Evolutionary conservation across 2,797 vertebrate genomes (phyloP), one percentile per base, ranked within the genome.

Genomic region (Pelobates cultripes): DNA sequence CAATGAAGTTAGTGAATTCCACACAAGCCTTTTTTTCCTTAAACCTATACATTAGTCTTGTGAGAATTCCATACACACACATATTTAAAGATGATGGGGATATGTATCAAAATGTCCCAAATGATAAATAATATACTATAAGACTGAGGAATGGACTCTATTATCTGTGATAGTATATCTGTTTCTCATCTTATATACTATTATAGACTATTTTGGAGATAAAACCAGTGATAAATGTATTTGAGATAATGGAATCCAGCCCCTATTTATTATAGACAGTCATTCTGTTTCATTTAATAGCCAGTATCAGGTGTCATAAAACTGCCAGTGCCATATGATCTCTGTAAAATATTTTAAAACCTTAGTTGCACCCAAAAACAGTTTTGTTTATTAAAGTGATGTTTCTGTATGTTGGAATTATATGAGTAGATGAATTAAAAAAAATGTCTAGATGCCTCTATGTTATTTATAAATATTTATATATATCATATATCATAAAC

Each of bases 31-130:
- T 51, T 51, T 51, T 51, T 51, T 3, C 13, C 57, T 64, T 64
- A n/a, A 64, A 41, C n/a, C 28, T 40, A 64, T 64, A 7, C 57
- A 75, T 74, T 63, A 75, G 42, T 64, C 57, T 45, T 57, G 41
- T 64, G 55, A 61, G 57, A 45, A 61, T 75, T 75, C 73, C 73
- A 43, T 64, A 13, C 57, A 75, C 63, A 43, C 72, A 73, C 12
- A 12, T 43, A 64, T 44, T 44, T 45, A 60, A 71, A 17, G 28
- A 5, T 45, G 4, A 75, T 63, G 42, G 60, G 55, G 57, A 63
- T 43, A 75, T 44, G 13, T 63, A 61, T 64, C 61, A 74, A 51
- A 71, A n/a, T 71, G 13, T 71, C 14, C 45, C 15, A 12, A 2
- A 7, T 44, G 44, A n/a, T 44, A 70, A 70, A 70, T 6, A 70